phyloP scores from a whole-genome alignment of 2,113 vertebrate genomes.

The Tyto alba region DNA sequence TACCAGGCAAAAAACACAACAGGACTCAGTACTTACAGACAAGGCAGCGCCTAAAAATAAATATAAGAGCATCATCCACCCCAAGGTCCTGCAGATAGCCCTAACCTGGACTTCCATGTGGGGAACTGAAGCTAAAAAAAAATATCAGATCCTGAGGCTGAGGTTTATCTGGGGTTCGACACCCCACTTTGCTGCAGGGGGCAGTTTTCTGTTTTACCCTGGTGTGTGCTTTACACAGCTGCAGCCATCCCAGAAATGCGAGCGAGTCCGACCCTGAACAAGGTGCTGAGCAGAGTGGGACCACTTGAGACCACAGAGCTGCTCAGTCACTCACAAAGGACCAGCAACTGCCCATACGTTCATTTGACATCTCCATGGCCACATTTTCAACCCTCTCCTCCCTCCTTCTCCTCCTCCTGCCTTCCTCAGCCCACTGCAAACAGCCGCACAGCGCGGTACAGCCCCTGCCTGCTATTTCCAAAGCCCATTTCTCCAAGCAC shows the following conservation, averaged over 20 bases:
- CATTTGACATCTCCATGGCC: background rate
- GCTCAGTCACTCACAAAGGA: background rate
- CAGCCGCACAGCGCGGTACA: accelerated
- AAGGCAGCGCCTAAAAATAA: background rate
- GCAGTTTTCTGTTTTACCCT: background rate
- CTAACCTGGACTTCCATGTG: background rate
- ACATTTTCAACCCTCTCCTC: background rate
- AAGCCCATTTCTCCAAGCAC: background rate
- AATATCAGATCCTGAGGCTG: background rate
- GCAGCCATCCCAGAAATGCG: accelerated
- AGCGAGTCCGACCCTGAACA: background rate
- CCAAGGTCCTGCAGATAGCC: background rate
- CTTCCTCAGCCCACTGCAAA: background rate
- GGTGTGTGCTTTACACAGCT: accelerated
- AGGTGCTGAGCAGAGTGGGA: background rate
- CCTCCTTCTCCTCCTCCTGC: background rate
- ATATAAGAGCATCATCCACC: accelerated
- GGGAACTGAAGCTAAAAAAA: background rate
- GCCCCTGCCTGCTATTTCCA: background rate
- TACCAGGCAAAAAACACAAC: background rate
- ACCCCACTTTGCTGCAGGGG: accelerated
- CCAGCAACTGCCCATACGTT: no score
- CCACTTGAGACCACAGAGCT: background rate
- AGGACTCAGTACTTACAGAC: background rate
- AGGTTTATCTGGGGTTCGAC: background rate